Conservation (phyloP, 1,140 invertebrate genomes). For the Formica selysi region DNA sequence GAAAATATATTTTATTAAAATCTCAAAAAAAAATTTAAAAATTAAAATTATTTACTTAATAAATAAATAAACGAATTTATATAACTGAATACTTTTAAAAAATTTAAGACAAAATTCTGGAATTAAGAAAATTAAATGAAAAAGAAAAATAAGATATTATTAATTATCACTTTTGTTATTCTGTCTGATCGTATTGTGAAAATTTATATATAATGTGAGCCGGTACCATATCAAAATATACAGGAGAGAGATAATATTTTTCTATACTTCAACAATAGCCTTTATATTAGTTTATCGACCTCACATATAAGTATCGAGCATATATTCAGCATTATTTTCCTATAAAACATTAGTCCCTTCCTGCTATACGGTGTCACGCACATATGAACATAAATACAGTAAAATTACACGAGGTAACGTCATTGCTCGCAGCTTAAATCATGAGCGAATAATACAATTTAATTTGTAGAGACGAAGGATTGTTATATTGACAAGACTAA, state of each 20-base stretch:
- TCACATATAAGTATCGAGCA: conserved; percentile 1
- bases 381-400: not conserved
- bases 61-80: not conserved
- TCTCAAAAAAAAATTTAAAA: no score
- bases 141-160: not conserved
- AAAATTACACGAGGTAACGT: conserved; percentile 2
- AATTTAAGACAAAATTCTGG: not conserved
- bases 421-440: not conserved
- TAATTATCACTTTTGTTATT: not conserved
- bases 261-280: not conserved
- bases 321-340: conserved; percentile 10
- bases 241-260: not conserved
- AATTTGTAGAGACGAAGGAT: conserved; percentile 15
- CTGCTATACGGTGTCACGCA: not conserved
- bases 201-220: not conserved
- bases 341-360: conserved; percentile 6
- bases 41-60: not conserved
- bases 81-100: not conserved
- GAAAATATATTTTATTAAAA: not conserved
- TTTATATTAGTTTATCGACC: conserved; percentile 26
- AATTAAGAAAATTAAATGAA: not conserved
- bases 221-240: not conserved
- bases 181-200: not conserved
- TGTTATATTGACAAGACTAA: conserved; percentile 31
- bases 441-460: conserved; percentile 25